phyloP scores from a whole-genome alignment of 2,113 vertebrate species.

The Cryptomyrus ogoouensis region DNA sequence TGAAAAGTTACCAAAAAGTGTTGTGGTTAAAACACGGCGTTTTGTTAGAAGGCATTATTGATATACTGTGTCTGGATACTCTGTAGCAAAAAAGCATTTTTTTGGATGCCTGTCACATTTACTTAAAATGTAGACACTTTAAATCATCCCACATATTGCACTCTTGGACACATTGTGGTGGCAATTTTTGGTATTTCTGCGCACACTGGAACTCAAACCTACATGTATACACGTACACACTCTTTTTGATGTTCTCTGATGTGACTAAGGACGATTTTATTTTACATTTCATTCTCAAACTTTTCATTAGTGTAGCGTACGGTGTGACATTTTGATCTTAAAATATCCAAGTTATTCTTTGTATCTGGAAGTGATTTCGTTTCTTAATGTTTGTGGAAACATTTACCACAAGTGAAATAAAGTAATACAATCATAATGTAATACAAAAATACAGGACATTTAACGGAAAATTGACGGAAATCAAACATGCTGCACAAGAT shows the following conservation, averaged over 20 bases:
- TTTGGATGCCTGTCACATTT: background rate
- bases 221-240: background rate
- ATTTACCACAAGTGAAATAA: background rate
- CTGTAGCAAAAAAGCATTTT: slow-evolving; percentile 1
- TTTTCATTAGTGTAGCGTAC: background rate
- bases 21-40: background rate
- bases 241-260: background rate
- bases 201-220: background rate
- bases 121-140: background rate
- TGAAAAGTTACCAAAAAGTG: slow-evolving; percentile 3
- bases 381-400: background rate
- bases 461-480: background rate
- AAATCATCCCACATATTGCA: background rate
- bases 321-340: background rate
- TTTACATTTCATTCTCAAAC: background rate
- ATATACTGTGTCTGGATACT: background rate
- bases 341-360: background rate
- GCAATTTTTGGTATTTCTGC: background rate
- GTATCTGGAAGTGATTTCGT: background rate
- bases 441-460: background rate
- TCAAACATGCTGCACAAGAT: background rate
- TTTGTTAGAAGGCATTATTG: background rate
- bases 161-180: background rate
- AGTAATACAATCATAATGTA: background rate
- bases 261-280: background rate